phyloP scores from a whole-genome alignment of 2,113 vertebrate species.

The cattle (Bos taurus) region ARS-UCD2.0 NC_037335.1:15782001-15782500 shows the following conservation, averaged over 20 bases:
- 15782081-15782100: background rate
- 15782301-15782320: background rate
- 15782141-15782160: background rate
- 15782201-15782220: background rate
- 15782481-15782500: conserved; percentile 2
- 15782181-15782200: background rate
- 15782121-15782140: background rate
- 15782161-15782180: background rate
- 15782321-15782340: background rate
- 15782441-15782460: background rate
- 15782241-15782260: background rate
- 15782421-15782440: background rate
- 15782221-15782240: background rate
- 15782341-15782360: background rate
- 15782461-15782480: background rate
- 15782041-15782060: background rate
- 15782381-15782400: background rate
- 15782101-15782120: background rate
- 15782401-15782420: background rate
- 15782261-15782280: background rate
- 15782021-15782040: background rate
- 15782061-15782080: background rate
- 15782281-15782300: background rate
- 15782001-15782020: background rate
- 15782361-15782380: background rate